Evolutionary conservation across 2,113 vertebrate genomes (phyloP), one percentile per base, ranked within the genome.

Genomic region (Patagioenas fasciata): DNA sequence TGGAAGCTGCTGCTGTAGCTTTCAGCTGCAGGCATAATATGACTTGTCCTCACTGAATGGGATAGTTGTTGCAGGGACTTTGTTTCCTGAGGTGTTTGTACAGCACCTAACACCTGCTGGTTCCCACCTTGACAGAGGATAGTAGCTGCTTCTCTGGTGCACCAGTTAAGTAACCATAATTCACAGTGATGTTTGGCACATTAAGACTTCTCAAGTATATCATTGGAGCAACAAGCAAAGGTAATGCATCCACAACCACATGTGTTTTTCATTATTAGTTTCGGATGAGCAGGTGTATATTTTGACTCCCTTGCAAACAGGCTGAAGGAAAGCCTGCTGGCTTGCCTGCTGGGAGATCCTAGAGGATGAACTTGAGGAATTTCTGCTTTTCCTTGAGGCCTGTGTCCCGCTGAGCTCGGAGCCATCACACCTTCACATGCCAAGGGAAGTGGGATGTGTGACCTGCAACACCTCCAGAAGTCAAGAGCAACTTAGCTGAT

Each of bases 221-320:
- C 9, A 3, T 1, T 38, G 23, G 34, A 87, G 38, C 50, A 77
- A 73, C n/a, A 69, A 53, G 25, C 1, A 3, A 83, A 70, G n/a
- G 10, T 16, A 25, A 13, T 8, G 26, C 11, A 57, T 34, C 38
- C 48, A 77, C 0, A 0, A 19, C 21, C 18, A 18, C 0, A 0
- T 29, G 21, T 28, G 67, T 85, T 51, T 26, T 77, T 69, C 71
- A 32, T 7, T 23, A 16, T 24, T 77, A 40, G 18, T 36, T 11
- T 42, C 40, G 8, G 17, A 44, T 51, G 26, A 71, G 17, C 3
- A 77, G 15, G 12, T 44, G 25, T 31, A 1, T 38, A 36, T 29
- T 61, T 81, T 91, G 19, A 36, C 13, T 73, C 11, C 18, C 28
- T 60, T 83, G 20, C 14, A 85, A 85, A 51, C 2, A 34, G 26